Evolutionary conservation across 2,113 vertebrate species (phyloP), one percentile per base, ranked within the genome.

Genomic region (Pomatorhinus ruficollis): DNA sequence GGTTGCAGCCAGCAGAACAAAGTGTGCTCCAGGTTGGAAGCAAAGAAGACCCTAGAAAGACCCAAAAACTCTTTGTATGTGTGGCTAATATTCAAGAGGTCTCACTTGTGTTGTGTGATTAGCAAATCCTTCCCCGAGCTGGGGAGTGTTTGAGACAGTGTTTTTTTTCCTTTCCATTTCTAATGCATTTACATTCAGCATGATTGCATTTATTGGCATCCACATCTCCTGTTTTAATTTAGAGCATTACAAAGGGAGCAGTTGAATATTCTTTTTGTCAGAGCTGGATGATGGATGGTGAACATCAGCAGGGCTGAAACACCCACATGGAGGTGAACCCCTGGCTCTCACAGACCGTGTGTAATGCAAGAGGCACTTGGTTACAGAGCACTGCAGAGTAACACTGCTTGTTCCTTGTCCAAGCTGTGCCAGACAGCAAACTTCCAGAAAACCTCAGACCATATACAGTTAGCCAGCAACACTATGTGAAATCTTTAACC

Each of bases 361-460:
- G 87, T 96, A 90, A 95, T 94, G 90, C 95, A 80, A 83, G 87
- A 93, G 88, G 95, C 90, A 89, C 93, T 91, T 44, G 78, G 89
- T 84, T 87, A 61, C 79, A 28, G 49, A 75, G 91, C 3, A 1
- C 94, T 79, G 84, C 87, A 35, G 94, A 94, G 65, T 49, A 68
- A 69, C 3, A 0, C 89, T 68, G 74, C 93, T 90, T 52, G 42
- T 86, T 91, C 24, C 84, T 86, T 59, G n/a, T 86, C 95, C 95
- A 94, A 70, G n/a, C 85, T 37, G 54, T 97, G 95, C 95, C 96
- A 96, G 92, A 93, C 90, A 95, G 93, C 91, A 90, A 69, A 70
- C 90, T 94, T 94, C 88, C 95, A 94, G 92, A 90, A 97, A 96
- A 90, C 95, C 96, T 97, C 96, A 96, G 96, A 77, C 96, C 95